A percentile compares a stretch with the other conserved stretches of the same genome.
phyloP scores from a whole-genome alignment of 2,888 invertebrate species.

The Cordilura impudica region DNA sequence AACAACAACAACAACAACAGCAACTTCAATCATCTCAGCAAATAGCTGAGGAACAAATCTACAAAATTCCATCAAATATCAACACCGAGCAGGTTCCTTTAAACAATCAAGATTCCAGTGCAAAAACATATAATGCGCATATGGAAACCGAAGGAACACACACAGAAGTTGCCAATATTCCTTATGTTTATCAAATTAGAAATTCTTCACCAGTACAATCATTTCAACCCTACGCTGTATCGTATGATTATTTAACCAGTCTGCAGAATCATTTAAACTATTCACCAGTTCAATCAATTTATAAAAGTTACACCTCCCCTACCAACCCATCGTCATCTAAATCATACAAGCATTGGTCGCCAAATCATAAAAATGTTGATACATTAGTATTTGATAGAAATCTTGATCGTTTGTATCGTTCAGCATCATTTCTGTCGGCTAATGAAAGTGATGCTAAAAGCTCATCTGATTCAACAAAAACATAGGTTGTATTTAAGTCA shows the following conservation, averaged over 20 bases:
- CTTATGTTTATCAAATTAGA: neutral
- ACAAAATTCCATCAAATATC: neutral
- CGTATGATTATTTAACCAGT: too few species aligned
- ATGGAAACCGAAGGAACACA: neutral
- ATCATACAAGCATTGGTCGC: neutral
- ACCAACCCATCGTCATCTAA: neutral
- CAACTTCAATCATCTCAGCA: neutral
- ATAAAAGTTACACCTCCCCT: too few species aligned
- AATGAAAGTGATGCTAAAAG: neutral
- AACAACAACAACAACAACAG: neutral
- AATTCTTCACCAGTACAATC: neutral
- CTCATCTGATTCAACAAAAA: too few species aligned
- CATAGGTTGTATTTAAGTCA: too few species aligned
- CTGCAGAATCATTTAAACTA: neutral
- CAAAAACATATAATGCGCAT: neutral
- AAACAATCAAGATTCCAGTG: neutral
- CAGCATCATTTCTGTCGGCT: conserved; percentile 1
- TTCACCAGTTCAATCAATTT: neutral
- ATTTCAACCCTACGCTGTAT: too few species aligned
- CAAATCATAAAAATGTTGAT: neutral
- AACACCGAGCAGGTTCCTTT: neutral
- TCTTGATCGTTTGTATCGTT: conserved; percentile 5
- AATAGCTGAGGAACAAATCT: neutral
- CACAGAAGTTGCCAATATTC: neutral
- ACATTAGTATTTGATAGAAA: neutral